Base-by-base conservation (phyloP, 2,113 vertebrate genomes). In the Campylorhamphus procurvoides region DNA sequence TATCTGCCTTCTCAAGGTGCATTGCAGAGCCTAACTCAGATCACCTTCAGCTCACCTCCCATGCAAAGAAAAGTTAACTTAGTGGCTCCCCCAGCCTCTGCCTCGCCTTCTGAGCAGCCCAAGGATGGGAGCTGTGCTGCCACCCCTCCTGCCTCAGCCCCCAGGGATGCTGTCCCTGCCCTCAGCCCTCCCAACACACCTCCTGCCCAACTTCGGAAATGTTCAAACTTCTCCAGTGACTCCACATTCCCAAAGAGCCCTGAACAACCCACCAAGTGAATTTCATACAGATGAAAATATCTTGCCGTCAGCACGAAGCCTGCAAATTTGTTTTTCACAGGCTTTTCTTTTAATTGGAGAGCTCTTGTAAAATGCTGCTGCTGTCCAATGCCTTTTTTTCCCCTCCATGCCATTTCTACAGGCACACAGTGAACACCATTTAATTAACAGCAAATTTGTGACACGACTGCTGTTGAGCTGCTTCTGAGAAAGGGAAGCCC, bases 381-480 rank as follows among this genome's bases (percentile, higher is more conserved):
- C 89, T 44, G 77, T 60, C 89, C 63, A 83, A 68, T 18, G 33
- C 27, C 25, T 27, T 90, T 50, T 66, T 69, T 71, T 63, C 66
- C 17, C 2, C 46, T 15, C 58, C n/a, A 29, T 66, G 94, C 74
- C 95, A 94, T 47, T 96, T 75, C 91, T 95, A 96, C 93, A 97
- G 89, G 95, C 95, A 95, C 90, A 67, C 31, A 79, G 74, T 10
- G 87, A 97, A 95, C 94, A 73, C 93, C 94, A 95, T 92, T 95
- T 98, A 98, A 98, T 98, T 98, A 98, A 94, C 95, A 72, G 90
- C 56, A 93, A 85, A 94, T 91, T 68, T 63, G 90, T 96, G 94
- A 97, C 95, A 97, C 63, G 93, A 87, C 76, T 71, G 83, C 78
- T 68, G 68, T 93, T 89, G 86, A 86, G 89, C 44, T 93, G 86